Percentiles rank a stretch among this genome's conserved stretches.
Conservation (phyloP, 2,888 invertebrate genomes). For the Caenorhabditis sulstoni region DNA sequence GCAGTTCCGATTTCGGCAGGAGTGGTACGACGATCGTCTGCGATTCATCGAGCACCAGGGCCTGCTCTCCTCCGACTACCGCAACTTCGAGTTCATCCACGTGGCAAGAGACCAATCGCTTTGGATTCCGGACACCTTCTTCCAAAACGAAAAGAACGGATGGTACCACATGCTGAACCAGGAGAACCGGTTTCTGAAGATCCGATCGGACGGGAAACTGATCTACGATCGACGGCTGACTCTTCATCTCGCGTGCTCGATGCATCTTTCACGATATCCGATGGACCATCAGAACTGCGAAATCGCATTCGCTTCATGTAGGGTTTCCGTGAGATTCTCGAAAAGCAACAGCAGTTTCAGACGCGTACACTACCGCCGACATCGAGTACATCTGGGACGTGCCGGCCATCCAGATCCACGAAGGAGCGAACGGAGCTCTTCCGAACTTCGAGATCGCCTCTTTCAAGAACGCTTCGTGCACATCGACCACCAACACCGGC, state of each 20-base stretch:
- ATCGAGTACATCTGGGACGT: conserved; percentile 94
- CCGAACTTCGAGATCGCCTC: conserved; percentile 94
- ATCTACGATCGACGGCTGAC: conserved; percentile 79
- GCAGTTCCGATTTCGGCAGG: conserved; percentile 80
- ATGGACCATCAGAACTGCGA: conserved; percentile 80
- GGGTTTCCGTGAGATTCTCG: conserved; percentile 37
- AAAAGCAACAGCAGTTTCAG: conserved; percentile 83
- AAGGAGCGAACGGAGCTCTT: conserved; percentile 85
- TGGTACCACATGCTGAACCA: conserved; percentile 80
- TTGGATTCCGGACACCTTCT: conserved; percentile 79
- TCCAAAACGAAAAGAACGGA: conserved; percentile 79
- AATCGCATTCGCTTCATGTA: conserved; percentile 80
- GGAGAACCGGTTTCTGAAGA: conserved; percentile 78
- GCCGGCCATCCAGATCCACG: conserved; percentile 84
- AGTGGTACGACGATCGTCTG: conserved; percentile 80
- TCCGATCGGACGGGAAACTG: conserved; percentile 78
- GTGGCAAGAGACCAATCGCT: conserved; percentile 76
- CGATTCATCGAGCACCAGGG: conserved; percentile 71
- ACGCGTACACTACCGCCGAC: conserved; percentile 97
- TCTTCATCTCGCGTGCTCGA: conserved; percentile 79
- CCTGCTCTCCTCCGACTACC: conserved; percentile 66
- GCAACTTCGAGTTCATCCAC: conserved; percentile 74
- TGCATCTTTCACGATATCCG: conserved; percentile 79
- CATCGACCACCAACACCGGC: conserved; percentile 94
- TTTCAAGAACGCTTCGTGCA: conserved; percentile 94